Conservation (phyloP, 2,888 invertebrate species). For the Drosophila antonietae region DNA sequence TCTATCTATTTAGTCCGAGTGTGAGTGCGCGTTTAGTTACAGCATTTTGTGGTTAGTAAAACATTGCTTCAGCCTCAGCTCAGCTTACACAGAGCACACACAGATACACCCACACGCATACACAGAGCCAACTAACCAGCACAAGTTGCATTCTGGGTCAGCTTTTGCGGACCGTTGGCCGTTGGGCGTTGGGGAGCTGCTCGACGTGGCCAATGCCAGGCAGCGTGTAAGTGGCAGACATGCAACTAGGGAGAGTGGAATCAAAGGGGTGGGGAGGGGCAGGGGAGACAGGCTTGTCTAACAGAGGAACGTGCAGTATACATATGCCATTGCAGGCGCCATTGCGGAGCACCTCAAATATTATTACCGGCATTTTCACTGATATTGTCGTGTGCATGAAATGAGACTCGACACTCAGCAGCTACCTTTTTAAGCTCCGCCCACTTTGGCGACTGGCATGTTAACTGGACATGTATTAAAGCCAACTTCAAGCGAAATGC, state of each 20-base stretch:
- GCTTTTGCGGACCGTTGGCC: conserved; percentile 51
- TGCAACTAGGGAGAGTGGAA: not conserved
- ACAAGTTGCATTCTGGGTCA: conserved; percentile 79
- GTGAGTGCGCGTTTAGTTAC: conserved; percentile 75
- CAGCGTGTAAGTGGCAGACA: conserved; percentile 61
- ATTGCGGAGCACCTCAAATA: conserved; percentile 76
- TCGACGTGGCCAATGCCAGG: conserved; percentile 22
- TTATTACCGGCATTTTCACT: conserved; percentile 77
- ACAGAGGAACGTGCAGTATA: conserved; percentile 14
- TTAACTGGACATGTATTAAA: conserved; percentile 74
- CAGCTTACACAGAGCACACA: conserved; percentile 41
- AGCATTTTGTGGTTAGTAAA: conserved; percentile 79
- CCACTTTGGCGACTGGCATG: conserved; percentile 20
- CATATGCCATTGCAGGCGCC: conserved; percentile 53
- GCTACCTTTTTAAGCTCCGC: not conserved
- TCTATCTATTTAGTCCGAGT: conserved; percentile 49
- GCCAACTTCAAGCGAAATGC: conserved; percentile 52
- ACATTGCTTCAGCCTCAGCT: conserved; percentile 60
- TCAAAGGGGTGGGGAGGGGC: not conserved
- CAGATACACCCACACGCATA: conserved; percentile 14
- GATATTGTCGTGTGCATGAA: conserved; percentile 70
- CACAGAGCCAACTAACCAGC: conserved; percentile 62
- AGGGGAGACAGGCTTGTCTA: not conserved
- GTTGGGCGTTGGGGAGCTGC: conserved; percentile 56
- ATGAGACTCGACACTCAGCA: conserved; percentile 47